Evolutionary conservation across 2,888 invertebrate genomes (phyloP), one percentile per base, ranked within the genome.

Genomic region (Leistus spinibarbis): DNA sequence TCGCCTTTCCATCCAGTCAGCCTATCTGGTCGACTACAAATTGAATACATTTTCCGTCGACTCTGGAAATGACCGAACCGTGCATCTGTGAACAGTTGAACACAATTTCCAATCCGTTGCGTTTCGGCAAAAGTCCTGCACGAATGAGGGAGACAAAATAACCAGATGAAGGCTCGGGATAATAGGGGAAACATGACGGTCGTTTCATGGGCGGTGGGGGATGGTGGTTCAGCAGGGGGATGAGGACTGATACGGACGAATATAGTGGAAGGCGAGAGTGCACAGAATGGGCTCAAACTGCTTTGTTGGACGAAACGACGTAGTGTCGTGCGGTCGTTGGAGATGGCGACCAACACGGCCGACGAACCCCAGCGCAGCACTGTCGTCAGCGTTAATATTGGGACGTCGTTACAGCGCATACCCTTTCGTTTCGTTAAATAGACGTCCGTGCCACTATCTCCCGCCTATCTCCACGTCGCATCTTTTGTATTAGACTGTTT

Each of bases 301-400:
- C 19, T 20, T 10, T 60, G 1, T 17, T 17, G 60, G 60, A 20
- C 17, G 7, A 60, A 60, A 40, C 40, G 40, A 40, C 40, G 40
- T 40, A 40, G 40, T 40, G 24, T 3, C 7, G 24, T 24, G 7
- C 7, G 40, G 40, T 40, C 40, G 40, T 40, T 40, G 40, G 40
- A 60, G 60, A 60, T 20, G 19, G 60, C 20, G 19, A 19, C 16
- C 64, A 22, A 72, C 17, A 53, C 60, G 62, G 62, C 17, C 17
- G 16, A 54, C 3, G 17, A 17, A 20, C 24, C 63, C 63, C 20
- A 56, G 57, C 72, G 22, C 27, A 54, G 20, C n/a, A n/a, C n/a
- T n/a, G n/a, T n/a, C n/a, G 71, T 72, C 72, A 72, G 72, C 72
- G 71, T 71, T 71, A 72, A 72, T 57, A 71, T 65, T 56, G 56